A percentile compares a stretch with the other conserved stretches of the same genome.
These are phyloP conservation scores for Drosophila birchii DNA, from an alignment of 2,888 invertebrate species.

Conservation along the genomic window DNA sequence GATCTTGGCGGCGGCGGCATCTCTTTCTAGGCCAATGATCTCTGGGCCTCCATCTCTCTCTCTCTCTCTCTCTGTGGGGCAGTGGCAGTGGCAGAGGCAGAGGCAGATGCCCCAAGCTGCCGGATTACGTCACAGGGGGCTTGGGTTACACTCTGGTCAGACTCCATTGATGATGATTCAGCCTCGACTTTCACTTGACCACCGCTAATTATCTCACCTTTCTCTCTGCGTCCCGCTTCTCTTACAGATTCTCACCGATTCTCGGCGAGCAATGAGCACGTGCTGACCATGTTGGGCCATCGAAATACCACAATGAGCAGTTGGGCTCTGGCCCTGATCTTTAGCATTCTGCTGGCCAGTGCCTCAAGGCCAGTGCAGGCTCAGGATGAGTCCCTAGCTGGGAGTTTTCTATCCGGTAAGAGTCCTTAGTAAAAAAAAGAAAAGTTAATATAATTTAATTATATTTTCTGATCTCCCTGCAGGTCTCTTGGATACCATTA, in stretches of 20 bases:
- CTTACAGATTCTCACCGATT: slow-evolving; percentile 62
- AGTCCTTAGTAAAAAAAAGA: background rate
- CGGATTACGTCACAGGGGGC: slow-evolving; percentile 62
- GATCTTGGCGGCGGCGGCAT: slow-evolving; percentile 17
- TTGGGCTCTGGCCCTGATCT: slow-evolving; percentile 33
- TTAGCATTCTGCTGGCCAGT: slow-evolving; percentile 46
- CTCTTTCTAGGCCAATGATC: slow-evolving; percentile 75
- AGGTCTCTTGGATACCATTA: slow-evolving; percentile 94
- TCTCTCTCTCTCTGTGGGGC: background rate
- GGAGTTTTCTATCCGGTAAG: slow-evolving; percentile 93
- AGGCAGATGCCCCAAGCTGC: slow-evolving; percentile 29
- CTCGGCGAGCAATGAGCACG: slow-evolving; percentile 61
- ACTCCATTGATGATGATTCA: slow-evolving; percentile 45
- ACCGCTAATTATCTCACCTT: slow-evolving; percentile 52
- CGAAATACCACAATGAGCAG: slow-evolving; percentile 29
- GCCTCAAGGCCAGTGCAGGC: slow-evolving; percentile 44
- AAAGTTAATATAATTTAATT: background rate
- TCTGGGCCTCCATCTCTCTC: slow-evolving; percentile 32
- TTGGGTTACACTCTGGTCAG: slow-evolving; percentile 51
- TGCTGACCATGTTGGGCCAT: slow-evolving; percentile 44
- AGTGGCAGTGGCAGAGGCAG: slow-evolving; percentile 1
- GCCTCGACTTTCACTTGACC: slow-evolving; percentile 58
- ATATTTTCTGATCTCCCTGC: background rate
- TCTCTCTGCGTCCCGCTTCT: slow-evolving; percentile 29
- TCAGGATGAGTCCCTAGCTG: slow-evolving; percentile 92